Percentiles rank a stretch among this genome's conserved stretches.
phyloP scores from a whole-genome alignment of 2,888 invertebrate species.

The Epistrophella euchroma region DNA sequence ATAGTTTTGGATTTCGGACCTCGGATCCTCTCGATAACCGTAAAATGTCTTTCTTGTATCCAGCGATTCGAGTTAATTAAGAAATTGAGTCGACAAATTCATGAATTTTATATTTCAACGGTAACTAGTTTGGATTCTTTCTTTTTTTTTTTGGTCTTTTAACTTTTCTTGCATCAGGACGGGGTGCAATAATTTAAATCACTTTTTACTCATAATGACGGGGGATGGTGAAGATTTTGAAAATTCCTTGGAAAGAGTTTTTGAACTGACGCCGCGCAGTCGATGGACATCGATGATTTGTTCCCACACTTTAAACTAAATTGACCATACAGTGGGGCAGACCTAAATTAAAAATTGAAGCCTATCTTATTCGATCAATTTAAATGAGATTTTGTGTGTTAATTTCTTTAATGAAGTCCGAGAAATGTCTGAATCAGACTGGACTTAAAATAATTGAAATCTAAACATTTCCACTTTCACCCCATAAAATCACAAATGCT shows the following conservation, averaged over 20 bases:
- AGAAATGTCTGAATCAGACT: too few species aligned
- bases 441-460: too few species aligned
- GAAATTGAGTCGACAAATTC: constrained; percentile 79
- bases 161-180: neutral
- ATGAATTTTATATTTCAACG: constrained; percentile 73
- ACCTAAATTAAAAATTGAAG: neutral
- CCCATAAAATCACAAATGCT: too few species aligned
- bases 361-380: neutral
- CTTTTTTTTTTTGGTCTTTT: neutral
- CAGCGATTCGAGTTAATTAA: constrained; percentile 78
- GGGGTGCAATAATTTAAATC: constrained; percentile 50
- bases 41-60: constrained; percentile 57
- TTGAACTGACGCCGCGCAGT: neutral
- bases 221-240: neutral
- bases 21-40: constrained; percentile 13
- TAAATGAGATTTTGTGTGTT: too few species aligned
- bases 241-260: constrained; percentile 25
- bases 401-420: too few species aligned
- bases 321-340: constrained; percentile 20
- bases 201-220: neutral
- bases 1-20: neutral
- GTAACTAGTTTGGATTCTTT: constrained; percentile 48
- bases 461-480: too few species aligned
- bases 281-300: constrained; percentile 5
- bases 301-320: constrained; percentile 66